These are phyloP conservation scores for Acropora yongei DNA, from an alignment of 64 coral and sea anemone genomes.

Conservation along the genomic window DNA sequence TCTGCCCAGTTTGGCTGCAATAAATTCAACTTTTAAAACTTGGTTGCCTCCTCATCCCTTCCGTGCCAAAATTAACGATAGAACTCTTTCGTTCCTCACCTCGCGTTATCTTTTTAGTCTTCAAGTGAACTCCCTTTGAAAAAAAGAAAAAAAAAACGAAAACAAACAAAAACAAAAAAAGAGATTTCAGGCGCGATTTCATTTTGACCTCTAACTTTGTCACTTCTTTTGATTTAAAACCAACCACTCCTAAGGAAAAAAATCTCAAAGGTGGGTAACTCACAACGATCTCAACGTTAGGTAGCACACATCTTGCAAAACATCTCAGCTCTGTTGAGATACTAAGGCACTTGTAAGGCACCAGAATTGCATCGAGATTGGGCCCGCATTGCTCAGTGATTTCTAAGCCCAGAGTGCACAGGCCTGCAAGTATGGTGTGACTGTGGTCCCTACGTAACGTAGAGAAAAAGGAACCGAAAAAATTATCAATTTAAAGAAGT, in stretches of 20 bases:
- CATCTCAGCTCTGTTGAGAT: slow-evolving; percentile 3
- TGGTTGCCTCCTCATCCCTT: too few species aligned
- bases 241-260: too few species aligned
- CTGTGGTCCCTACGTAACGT: neutral
- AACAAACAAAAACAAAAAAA: too few species aligned
- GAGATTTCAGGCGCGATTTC: neutral
- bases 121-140: neutral
- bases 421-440: neutral
- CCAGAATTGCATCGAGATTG: neutral
- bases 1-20: too few species aligned
- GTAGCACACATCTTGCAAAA: neutral
- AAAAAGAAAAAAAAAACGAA: neutral
- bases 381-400: neutral
- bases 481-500: too few species aligned
- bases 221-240: too few species aligned
- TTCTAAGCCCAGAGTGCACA: slow-evolving; percentile 13
- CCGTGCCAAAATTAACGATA: neutral
- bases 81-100: neutral
- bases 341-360: neutral
- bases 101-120: neutral
- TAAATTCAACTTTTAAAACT: too few species aligned
- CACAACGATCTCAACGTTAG: slow-evolving; percentile 1
- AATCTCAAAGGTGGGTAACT: neutral
- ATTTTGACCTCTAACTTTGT: neutral
- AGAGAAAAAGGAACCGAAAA: neutral